Evolutionary conservation across 2,888 invertebrate species (phyloP).

Genomic region (Beris chalybata): DNA sequence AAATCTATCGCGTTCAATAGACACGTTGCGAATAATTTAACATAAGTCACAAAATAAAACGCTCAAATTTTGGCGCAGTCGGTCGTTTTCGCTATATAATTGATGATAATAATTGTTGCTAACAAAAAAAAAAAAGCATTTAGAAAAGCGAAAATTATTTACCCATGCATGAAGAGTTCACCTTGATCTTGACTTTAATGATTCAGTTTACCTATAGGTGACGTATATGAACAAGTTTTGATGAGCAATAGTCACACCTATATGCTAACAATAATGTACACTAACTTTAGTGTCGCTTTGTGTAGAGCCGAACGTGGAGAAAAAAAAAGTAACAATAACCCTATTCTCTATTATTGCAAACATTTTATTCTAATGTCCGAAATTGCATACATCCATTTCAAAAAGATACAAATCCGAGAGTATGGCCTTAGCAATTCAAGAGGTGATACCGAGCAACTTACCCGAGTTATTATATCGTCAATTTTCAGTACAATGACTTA

Average conservation of each 20-base stretch:
- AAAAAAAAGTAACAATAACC: no score
- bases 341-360: no score
- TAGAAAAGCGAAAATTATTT: no score
- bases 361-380: background rate
- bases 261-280: slow-evolving; percentile 17
- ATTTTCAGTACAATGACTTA: background rate
- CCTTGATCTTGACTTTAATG: slow-evolving; percentile 31
- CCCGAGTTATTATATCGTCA: background rate
- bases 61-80: no score
- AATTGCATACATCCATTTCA: background rate
- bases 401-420: background rate
- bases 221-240: slow-evolving; percentile 6
- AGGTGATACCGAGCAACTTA: no score
- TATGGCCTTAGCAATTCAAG: background rate
- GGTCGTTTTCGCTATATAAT: no score
- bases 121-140: no score
- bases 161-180: slow-evolving; percentile 3
- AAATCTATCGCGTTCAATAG: slow-evolving; percentile 12
- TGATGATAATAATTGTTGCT: no score
- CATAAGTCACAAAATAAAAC: no score
- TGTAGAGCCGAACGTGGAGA: no score
- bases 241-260: slow-evolving; percentile 15
- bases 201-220: background rate
- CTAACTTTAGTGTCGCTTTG: background rate
- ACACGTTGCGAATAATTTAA: no score